phyloP scores from a whole-genome alignment of 2,888 invertebrate genomes.

The Atrina japonica region DNA sequence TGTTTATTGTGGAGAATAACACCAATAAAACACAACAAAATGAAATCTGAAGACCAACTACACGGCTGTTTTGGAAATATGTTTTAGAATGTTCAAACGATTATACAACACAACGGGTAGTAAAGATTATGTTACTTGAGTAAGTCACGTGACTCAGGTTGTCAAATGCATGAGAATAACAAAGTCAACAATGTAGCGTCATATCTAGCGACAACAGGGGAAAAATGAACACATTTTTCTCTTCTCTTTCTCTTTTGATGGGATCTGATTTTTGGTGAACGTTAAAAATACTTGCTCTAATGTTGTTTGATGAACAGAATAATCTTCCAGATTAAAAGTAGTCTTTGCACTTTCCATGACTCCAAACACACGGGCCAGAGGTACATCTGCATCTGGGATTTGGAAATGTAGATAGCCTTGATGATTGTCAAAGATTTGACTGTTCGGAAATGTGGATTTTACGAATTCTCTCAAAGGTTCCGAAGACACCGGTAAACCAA shows the following conservation, averaged over 20 bases:
- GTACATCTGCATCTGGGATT: conserved; percentile 72
- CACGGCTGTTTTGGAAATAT: no score
- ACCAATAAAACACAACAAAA: no score
- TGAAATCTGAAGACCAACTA: no score
- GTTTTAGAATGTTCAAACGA: no score
- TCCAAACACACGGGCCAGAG: conserved; percentile 78
- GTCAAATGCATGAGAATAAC: no score
- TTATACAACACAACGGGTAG: no score
- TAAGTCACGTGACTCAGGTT: no score
- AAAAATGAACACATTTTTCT: background rate
- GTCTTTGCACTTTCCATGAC: conserved; percentile 75
- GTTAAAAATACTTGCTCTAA: conserved; percentile 82
- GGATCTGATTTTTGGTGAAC: conserved; percentile 73
- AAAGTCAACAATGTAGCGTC: no score
- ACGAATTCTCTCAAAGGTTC: conserved; percentile 79
- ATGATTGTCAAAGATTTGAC: conserved; percentile 87
- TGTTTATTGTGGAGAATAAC: no score
- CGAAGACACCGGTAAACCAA: conserved; percentile 57
- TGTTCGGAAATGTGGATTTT: conserved; percentile 82
- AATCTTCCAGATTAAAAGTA: conserved; percentile 73
- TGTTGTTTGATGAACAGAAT: conserved; percentile 79
- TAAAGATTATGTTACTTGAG: no score
- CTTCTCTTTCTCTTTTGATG: conserved; percentile 56
- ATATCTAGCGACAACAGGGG: no score
- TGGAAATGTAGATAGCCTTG: conserved; percentile 81